Percentiles rank a stretch among this genome's conserved stretches.
Conservation (phyloP, 2,797 vertebrate species). For the Eospalax fontanierii region DNA sequence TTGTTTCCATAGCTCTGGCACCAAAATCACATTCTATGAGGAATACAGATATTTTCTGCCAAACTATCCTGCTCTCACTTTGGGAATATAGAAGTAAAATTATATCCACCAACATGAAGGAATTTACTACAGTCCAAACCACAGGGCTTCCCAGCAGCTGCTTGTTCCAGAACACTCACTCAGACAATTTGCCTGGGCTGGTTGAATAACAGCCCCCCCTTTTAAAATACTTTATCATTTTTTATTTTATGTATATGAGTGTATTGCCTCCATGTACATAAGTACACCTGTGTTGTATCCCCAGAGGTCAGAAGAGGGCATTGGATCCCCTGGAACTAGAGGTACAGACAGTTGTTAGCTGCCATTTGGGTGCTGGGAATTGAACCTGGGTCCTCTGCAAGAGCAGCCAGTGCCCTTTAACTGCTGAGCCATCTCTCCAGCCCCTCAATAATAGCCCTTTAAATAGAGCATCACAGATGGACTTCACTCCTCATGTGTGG, state of each 20-base stretch:
- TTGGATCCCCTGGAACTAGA: no score
- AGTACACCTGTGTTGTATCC: no score
- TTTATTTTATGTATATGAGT: no score
- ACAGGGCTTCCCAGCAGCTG: background rate
- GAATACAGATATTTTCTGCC: background rate
- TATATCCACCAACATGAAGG: background rate
- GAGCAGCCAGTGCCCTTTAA: no score
- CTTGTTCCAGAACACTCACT: background rate
- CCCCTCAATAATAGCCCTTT: background rate
- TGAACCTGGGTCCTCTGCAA: no score
- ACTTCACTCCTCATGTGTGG: background rate
- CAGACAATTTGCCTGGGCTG: background rate
- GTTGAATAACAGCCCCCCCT: background rate
- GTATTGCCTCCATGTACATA: no score
- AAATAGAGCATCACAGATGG: background rate
- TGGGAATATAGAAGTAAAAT: slow-evolving; percentile 22
- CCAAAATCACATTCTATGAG: background rate
- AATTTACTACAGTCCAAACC: slow-evolving; percentile 29
- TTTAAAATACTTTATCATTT: no score
- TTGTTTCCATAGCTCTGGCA: background rate
- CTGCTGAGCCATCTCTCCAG: no score
- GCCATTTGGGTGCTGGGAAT: no score
- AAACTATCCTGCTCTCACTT: slow-evolving; percentile 6
- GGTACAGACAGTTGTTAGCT: no score
- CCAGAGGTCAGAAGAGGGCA: no score